A percentile compares a stretch with the other conserved stretches of the same genome.
Conservation (phyloP, 2,888 invertebrate genomes). For the Ormia ochracea region DNA sequence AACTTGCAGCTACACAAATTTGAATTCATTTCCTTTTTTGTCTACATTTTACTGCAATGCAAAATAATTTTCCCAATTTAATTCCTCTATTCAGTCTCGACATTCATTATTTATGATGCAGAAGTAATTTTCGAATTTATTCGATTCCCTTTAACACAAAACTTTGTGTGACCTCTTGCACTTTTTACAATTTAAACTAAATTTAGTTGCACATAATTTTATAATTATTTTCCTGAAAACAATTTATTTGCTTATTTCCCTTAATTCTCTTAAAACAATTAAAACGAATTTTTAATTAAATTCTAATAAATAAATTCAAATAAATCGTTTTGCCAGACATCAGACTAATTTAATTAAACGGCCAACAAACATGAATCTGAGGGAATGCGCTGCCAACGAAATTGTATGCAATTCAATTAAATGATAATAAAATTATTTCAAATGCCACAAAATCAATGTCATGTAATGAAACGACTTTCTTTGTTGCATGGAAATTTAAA, state of each 20-base stretch:
- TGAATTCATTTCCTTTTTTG: too few relatives aligned
- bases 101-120: too few relatives aligned
- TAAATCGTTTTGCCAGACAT: slow-evolving; percentile 31
- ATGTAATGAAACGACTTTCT: background rate
- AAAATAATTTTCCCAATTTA: too few relatives aligned
- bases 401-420: background rate
- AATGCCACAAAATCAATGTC: background rate
- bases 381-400: background rate
- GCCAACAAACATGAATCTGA: slow-evolving; percentile 1
- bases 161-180: background rate
- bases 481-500: background rate
- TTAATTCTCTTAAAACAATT: slow-evolving; percentile 1
- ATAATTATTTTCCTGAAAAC: background rate
- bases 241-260: background rate
- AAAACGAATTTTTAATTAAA: slow-evolving; percentile 3
- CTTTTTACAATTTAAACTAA: background rate
- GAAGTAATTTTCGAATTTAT: too few relatives aligned
- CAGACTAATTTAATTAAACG: slow-evolving; percentile 40
- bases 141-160: too few relatives aligned
- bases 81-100: too few relatives aligned
- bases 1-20: too few relatives aligned
- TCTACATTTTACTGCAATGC: too few relatives aligned
- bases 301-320: slow-evolving; percentile 22
- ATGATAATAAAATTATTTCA: background rate
- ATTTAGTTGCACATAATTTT: background rate